Percentiles rank a stretch among this genome's conserved stretches.
phyloP scores from a whole-genome alignment of 2,797 vertebrate genomes.

The Odontamblyopus lacepedii region DNA sequence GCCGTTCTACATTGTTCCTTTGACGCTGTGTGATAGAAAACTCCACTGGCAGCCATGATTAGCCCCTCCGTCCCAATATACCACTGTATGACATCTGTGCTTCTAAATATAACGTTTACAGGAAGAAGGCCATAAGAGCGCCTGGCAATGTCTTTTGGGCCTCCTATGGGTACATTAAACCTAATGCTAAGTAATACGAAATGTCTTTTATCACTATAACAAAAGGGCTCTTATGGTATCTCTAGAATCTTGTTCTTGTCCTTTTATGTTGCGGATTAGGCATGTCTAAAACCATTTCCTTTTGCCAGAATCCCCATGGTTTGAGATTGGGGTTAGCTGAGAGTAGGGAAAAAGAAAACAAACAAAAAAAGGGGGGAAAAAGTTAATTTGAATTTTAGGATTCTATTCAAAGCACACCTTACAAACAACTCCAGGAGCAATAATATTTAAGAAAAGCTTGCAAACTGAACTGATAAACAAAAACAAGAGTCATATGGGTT shows the following conservation, averaged over 20 bases:
- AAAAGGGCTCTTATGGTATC: constrained; percentile 35
- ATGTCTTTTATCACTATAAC: constrained; percentile 42
- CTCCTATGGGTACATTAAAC: constrained; percentile 32
- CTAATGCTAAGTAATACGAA: constrained; percentile 23
- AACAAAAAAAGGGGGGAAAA: too few relatives aligned
- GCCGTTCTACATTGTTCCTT: constrained; percentile 63
- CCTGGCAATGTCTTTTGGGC: constrained; percentile 32
- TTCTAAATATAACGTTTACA: constrained; percentile 50
- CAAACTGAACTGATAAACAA: too few relatives aligned
- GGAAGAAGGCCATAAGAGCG: constrained; percentile 46
- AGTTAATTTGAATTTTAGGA: too few relatives aligned
- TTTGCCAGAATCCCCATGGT: constrained; percentile 18
- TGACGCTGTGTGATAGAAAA: constrained; percentile 60
- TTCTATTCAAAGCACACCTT: too few relatives aligned
- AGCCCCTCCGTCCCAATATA: constrained; percentile 23
- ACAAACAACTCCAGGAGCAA: too few relatives aligned
- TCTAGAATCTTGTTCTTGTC: constrained; percentile 32
- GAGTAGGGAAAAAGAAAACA: too few relatives aligned
- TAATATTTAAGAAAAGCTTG: too few relatives aligned
- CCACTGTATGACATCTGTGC: constrained; percentile 39
- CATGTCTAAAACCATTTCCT: constrained; percentile 45
- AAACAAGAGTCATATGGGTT: too few relatives aligned
- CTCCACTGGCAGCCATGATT: constrained; percentile 53
- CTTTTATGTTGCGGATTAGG: constrained; percentile 43
- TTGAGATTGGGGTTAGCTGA: constrained; percentile 12